phyloP scores from a whole-genome alignment of 2,113 vertebrate species.

The Phainopepla nitens region DNA sequence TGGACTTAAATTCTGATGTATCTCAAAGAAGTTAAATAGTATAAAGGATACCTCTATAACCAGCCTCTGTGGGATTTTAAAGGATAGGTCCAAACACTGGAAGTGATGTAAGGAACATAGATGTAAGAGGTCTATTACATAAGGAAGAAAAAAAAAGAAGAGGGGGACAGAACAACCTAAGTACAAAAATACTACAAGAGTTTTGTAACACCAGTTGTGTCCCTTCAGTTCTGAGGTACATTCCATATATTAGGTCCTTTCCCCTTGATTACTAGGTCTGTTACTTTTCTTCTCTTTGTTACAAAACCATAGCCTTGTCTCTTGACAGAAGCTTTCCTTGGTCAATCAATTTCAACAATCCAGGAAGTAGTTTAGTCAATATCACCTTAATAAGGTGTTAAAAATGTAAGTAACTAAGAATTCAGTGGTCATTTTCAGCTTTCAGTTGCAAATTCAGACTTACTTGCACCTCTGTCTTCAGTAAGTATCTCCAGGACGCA shows the following conservation, averaged over 20 bases:
- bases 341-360: not conserved
- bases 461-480: not conserved
- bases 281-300: not conserved
- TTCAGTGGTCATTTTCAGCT: not conserved
- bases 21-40: not conserved
- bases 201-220: not conserved
- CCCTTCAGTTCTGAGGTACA: not conserved
- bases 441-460: not conserved
- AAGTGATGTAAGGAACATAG: not conserved
- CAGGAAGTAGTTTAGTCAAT: not conserved
- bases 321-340: not conserved
- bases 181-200: not conserved
- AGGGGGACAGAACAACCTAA: not conserved
- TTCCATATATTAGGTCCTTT: not conserved
- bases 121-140: not conserved
- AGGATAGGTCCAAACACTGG: not conserved
- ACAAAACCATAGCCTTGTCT: not conserved
- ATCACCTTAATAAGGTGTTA: not conserved
- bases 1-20: not conserved
- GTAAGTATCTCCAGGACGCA: not conserved
- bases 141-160: not conserved
- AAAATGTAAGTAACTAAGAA: not conserved
- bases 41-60: not conserved
- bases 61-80: not conserved
- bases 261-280: not conserved